Base-by-base conservation (phyloP, 64 coral and sea anemone species). In the Montipora capricornis region DNA sequence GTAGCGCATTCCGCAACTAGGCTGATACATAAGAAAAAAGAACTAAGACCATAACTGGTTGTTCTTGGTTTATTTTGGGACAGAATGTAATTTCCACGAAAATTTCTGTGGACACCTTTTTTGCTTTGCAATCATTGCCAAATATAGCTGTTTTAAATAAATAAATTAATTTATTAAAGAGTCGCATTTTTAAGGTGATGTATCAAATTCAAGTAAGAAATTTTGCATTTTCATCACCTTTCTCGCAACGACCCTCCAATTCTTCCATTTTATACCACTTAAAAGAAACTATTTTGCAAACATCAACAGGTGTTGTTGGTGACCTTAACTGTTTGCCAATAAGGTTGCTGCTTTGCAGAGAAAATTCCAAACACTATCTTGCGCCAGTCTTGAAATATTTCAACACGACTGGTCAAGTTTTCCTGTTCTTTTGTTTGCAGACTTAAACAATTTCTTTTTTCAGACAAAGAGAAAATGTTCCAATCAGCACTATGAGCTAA, bases 311-410 rank as follows among this genome's bases (percentile, higher is more conserved):
- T 85, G n/a, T 85, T 85, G 6, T 70, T 8, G 82, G 82, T 85
- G 45, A 14, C 64, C 62, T 71, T 8, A 3, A 49, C 62, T 48
- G 64, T 45, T 22, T 49, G 70, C 82, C 82, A 85, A 85, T 85
- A n/a, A 20, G 47, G 70, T 85, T 15, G 24, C 24, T 2, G 24
- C 20, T 82, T 82, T 15, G 12, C 11, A 61, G 4, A 22, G 22
- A 45, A 7, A 82, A 64, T 14, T 64, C 37, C 47, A 85, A 85
- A 85, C 66, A 85, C 19, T 1, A 20, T 70, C 45, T 85, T 85
- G 62, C 82, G 64, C 82, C 1, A 85, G 68, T 59, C 59, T n/a
- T 84, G 26, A 84, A 84, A 84, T 47, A 84, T 84, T 84, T 84
- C 29, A 84, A 84, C 66, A 85, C 64, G 62, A 47, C 81, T 69